Conservation (phyloP, 1,140 invertebrate genomes). For the Pachypsylla venusta region DNA sequence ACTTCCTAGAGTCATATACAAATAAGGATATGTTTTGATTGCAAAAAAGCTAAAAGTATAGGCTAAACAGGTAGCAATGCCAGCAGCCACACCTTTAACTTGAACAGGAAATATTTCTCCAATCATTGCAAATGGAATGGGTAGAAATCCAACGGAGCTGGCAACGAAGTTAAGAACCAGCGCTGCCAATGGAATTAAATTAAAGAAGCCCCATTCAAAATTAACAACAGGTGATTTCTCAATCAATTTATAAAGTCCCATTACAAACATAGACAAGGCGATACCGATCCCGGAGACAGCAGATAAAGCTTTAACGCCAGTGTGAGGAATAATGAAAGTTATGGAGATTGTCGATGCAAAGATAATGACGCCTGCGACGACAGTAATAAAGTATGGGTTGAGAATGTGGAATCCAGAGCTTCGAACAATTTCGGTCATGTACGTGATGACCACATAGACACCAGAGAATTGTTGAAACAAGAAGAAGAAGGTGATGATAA, state of each 20-base stretch:
- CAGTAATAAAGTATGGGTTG: slow-evolving; percentile 25
- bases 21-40: slow-evolving; percentile 50
- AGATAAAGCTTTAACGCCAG: slow-evolving; percentile 35
- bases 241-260: slow-evolving; percentile 33
- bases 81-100: slow-evolving; percentile 42
- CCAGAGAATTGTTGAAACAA: slow-evolving; percentile 42
- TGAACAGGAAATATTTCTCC: slow-evolving; percentile 31
- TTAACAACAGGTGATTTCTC: slow-evolving; percentile 12
- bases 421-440: slow-evolving; percentile 42
- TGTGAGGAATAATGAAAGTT: slow-evolving; percentile 36
- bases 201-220: slow-evolving; percentile 21
- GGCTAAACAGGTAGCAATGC: slow-evolving; percentile 44
- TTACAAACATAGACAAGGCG: slow-evolving; percentile 36
- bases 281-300: slow-evolving; percentile 38
- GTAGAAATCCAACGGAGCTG: slow-evolving; percentile 36
- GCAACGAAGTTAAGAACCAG: slow-evolving; percentile 37
- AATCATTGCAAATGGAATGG: slow-evolving; percentile 47
- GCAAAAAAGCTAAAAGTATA: slow-evolving; percentile 55
- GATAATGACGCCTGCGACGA: slow-evolving; percentile 35
- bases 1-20: slow-evolving; percentile 39
- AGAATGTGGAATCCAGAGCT: slow-evolving; percentile 33
- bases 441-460: slow-evolving; percentile 49
- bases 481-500: slow-evolving; percentile 36
- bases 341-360: slow-evolving; percentile 36
- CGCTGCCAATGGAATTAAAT: slow-evolving; percentile 34